Conservation (phyloP, 2,797 vertebrate species). For the Aulostomus chinensis region DNA sequence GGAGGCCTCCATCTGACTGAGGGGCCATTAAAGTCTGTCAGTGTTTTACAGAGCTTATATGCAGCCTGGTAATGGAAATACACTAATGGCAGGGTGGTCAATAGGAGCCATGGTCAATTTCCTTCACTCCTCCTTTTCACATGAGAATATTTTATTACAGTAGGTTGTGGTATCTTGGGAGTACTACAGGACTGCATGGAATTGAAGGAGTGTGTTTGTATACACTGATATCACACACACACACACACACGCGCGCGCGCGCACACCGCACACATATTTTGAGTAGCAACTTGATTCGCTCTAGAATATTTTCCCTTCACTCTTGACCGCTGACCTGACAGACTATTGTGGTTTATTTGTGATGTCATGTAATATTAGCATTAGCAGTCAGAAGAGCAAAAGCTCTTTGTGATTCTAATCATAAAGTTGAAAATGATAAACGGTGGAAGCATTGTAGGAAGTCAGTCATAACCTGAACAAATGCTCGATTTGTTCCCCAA, state of each 20-base stretch:
- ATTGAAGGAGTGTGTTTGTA: background rate
- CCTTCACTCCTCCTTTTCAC: constrained; percentile 40
- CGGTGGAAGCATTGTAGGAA: background rate
- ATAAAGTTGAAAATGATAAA: background rate
- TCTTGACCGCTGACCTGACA: no score
- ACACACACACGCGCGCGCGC: background rate
- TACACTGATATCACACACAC: background rate
- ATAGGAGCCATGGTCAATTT: constrained; percentile 59
- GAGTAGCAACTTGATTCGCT: no score
- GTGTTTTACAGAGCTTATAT: constrained; percentile 55
- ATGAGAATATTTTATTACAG: constrained; percentile 38
- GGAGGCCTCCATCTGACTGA: constrained; percentile 52
- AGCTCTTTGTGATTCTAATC: no score
- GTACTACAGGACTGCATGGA: constrained; percentile 10
- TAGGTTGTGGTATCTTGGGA: constrained; percentile 14
- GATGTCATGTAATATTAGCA: no score
- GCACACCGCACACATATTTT: no score
- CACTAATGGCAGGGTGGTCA: constrained; percentile 74
- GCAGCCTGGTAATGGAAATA: constrained; percentile 66
- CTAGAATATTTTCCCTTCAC: no score
- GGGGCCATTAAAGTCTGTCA: constrained; percentile 65
- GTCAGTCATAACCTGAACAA: background rate
- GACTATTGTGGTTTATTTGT: no score
- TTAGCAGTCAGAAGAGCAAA: no score
- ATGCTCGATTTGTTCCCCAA: background rate